Base-by-base conservation (phyloP, 1,140 invertebrate genomes). In the Lasioglossum baleicum region DNA sequence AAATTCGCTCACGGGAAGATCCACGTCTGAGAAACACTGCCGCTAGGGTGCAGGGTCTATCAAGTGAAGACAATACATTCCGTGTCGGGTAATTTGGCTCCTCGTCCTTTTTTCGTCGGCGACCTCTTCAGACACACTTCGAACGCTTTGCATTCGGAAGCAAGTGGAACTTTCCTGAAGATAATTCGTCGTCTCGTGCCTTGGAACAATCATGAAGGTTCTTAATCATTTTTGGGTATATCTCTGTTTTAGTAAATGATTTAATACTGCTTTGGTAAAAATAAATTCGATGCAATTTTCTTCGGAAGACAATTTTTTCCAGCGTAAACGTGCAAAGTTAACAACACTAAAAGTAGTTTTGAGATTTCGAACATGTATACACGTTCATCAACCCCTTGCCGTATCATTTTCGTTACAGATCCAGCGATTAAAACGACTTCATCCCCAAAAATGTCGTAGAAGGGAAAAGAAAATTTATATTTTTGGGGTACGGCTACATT, bases 21-120 rank as follows among this genome's bases (percentile, higher is more conserved):
- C 64, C 66, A 73, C 66, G 71, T 60, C 60, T 81, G 88, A 89
- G 90, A 90, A 83, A 80, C 90, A 79, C 88, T 89, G 84, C 48
- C 48, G 40, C 40, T 56, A 60, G 80, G 65, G 83, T 84, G 81
- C 69, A 76, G 80, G 89, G 87, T 89, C 90, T 90, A 92, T 92
- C 91, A 90, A 92, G 90, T 90, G 87, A 88, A 91, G 91, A 91
- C 91, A 92, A 92, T 92, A 89, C 87, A 88, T 91, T 92, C 86
- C 89, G 90, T 88, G 88, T 88, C 90, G 90, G 90, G 90, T 92
- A 92, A 92, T 92, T 92, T 92, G 83, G 84, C 85, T 82, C 73
- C 83, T 53, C 66, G 84, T 75, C 70, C 75, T 76, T 71, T 73
- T 80, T 75, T 68, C 63, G 64, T 42, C 56, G 40, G 56, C 63